phyloP scores from a whole-genome alignment of 30 jellyfish, hydroid and myxozoan genomes.

The Mastigias papua region DNA sequence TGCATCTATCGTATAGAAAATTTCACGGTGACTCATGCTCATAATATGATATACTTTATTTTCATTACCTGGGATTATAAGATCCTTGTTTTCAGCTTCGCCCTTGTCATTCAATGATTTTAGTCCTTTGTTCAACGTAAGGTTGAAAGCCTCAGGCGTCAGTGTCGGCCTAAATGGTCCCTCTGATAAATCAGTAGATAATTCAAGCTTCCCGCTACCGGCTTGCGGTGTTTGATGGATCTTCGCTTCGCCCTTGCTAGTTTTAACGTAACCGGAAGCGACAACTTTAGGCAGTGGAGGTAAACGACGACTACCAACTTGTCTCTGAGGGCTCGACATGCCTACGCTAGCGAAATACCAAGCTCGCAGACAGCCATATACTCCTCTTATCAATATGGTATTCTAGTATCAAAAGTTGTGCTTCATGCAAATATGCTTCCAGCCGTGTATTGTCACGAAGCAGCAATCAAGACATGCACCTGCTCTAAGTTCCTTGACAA shows the following conservation, averaged over 20 bases:
- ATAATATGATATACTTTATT: background rate
- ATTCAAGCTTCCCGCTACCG: slow-evolving; percentile 49
- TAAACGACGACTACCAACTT: slow-evolving; percentile 88
- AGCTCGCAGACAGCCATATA: background rate
- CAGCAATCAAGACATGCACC: slow-evolving; percentile 28
- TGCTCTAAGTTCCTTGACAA: slow-evolving; percentile 52
- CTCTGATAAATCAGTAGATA: slow-evolving; percentile 62
- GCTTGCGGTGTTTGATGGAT: slow-evolving; percentile 12
- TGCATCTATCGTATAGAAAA: too few relatives aligned
- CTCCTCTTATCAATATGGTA: background rate
- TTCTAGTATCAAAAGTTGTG: slow-evolving; percentile 31
- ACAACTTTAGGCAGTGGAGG: slow-evolving; percentile 84
- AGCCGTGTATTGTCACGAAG: slow-evolving; percentile 2
- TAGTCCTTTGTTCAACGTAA: slow-evolving; percentile 13
- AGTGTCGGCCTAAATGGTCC: slow-evolving; percentile 86
- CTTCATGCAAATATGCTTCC: background rate
- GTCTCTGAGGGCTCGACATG: slow-evolving; percentile 92
- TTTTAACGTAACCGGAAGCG: slow-evolving; percentile 50
- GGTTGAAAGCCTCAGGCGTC: slow-evolving; percentile 61
- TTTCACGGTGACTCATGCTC: background rate
- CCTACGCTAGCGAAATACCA: background rate
- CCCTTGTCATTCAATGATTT: background rate
- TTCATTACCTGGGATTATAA: slow-evolving; percentile 52
- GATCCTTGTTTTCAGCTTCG: slow-evolving; percentile 7
- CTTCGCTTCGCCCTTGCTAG: slow-evolving; percentile 33